These are phyloP conservation scores for Paracentrotus lividus DNA, from an alignment of 53 echinoderm and acorn worm species.

Conservation along the genomic window DNA sequence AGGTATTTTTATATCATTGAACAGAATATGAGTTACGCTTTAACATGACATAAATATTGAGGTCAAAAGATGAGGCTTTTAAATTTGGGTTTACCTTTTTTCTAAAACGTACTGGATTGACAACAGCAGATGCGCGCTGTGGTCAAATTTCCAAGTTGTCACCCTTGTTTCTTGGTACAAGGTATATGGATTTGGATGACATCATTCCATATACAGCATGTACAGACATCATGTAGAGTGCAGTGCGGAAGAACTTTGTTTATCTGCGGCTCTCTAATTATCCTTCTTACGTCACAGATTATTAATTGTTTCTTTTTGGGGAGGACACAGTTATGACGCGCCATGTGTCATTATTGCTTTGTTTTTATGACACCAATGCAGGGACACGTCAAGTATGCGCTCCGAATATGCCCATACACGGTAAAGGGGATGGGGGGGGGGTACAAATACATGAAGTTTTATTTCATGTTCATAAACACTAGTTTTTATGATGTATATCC, in stretches of 20 bases:
- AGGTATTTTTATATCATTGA: no score
- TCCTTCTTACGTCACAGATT: neutral
- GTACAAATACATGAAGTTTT: neutral
- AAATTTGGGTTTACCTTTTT: no score
- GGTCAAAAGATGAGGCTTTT: no score
- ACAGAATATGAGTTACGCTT: no score
- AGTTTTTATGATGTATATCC: neutral
- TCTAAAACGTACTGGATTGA: no score
- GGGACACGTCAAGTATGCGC: no score
- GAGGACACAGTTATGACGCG: neutral
- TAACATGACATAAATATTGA: no score
- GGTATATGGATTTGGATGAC: neutral
- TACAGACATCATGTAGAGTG: no score
- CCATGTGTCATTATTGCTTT: neutral
- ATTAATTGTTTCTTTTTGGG: neutral
- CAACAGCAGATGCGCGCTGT: neutral
- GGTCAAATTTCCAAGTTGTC: neutral
- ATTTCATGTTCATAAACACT: neutral
- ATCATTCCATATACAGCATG: neutral
- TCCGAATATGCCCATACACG: neutral
- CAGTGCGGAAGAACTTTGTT: neutral
- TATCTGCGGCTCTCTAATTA: neutral
- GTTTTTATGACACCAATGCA: no score
- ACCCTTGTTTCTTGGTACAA: neutral
- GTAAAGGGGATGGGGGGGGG: slow-evolving; percentile 9